Evolutionary conservation across 1,140 invertebrate species (phyloP).

Genomic region (Drosophila bocqueti): DNA sequence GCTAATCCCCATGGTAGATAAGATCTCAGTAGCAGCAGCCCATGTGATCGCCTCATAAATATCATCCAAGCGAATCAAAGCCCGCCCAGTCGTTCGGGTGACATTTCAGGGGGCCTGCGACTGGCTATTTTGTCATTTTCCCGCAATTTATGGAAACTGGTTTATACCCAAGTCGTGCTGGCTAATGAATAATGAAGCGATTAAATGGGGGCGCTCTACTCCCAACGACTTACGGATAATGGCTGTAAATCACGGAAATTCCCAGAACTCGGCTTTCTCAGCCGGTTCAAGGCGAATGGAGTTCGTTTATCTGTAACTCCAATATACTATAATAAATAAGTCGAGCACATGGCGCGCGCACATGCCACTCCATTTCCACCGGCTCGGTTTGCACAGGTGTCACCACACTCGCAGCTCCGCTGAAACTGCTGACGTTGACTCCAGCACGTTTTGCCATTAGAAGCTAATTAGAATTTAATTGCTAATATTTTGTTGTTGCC

Average conservation of each 20-base stretch:
- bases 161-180: slow-evolving; percentile 23
- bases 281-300: slow-evolving; percentile 35
- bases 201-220: slow-evolving; percentile 25
- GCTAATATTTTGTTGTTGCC: slow-evolving; percentile 34
- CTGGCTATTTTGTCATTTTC: slow-evolving; percentile 15
- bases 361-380: slow-evolving; percentile 6
- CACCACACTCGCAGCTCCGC: background rate
- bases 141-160: slow-evolving; percentile 41
- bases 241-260: slow-evolving; percentile 41
- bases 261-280: slow-evolving; percentile 23
- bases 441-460: slow-evolving; percentile 60
- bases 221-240: slow-evolving; percentile 2
- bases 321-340: slow-evolving; percentile 5
- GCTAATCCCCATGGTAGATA: slow-evolving; percentile 16
- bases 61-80: slow-evolving; percentile 30
- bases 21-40: slow-evolving; percentile 10
- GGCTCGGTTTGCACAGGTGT: slow-evolving; percentile 58
- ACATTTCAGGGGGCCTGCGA: slow-evolving; percentile 18
- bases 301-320: slow-evolving; percentile 26
- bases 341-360: slow-evolving; percentile 14
- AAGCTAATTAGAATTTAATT: slow-evolving; percentile 66
- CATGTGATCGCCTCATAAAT: slow-evolving; percentile 46
- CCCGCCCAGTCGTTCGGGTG: slow-evolving; percentile 11
- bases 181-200: slow-evolving; percentile 34
- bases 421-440: slow-evolving; percentile 44